Evolutionary conservation across 2,888 invertebrate species (phyloP), one percentile per base, ranked within the genome.

Genomic region (Adelognathus sp.): DNA sequence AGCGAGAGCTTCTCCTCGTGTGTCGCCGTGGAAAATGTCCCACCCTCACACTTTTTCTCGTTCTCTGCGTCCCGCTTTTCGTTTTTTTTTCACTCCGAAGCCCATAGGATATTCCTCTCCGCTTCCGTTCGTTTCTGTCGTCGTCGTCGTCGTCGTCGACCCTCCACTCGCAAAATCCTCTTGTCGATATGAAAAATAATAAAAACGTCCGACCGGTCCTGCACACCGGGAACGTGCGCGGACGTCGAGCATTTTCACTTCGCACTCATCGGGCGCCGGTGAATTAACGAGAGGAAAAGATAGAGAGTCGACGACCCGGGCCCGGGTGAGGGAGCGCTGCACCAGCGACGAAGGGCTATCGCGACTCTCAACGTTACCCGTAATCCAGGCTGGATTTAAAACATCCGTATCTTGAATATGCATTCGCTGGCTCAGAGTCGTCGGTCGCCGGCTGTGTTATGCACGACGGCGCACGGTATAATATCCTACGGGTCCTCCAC

Each of bases 301-400:
- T 60, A 73, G 46, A n/a, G n/a, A 67, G 70, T 66, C 60, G 36
- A 39, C 52, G 64, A 46, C 64, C n/a, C 18, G 24, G 11, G 21
- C 24, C 46, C 24, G 46, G 9, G n/a, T 24, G 46, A n/a, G 56
- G 44, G 67, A 64, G 36, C 61, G 16, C 56, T 46, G 5, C 44
- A 46, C 56, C 29, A 44, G 61, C 39, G 50, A 50, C 33, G 18
- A 52, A 33, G 21, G 54, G 58, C 41, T 76, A 77, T 76, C 73
- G 69, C 78, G 63, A n/a, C 46, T 50, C 39, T 63, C 83, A 81
- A 78, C 82, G 76, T 58, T 81, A n/a, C n/a, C 81, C 60, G 76
- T 90, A 90, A 91, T 90, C 88, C 89, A 54, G 72, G 78, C 76
- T 70, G 88, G 89, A 89, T 91, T 90, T 88, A 89, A 89, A 90